These are phyloP conservation scores for Scolopax bukidnonensis DNA, from an alignment of 2,797 vertebrate species.

Conservation along the genomic window DNA sequence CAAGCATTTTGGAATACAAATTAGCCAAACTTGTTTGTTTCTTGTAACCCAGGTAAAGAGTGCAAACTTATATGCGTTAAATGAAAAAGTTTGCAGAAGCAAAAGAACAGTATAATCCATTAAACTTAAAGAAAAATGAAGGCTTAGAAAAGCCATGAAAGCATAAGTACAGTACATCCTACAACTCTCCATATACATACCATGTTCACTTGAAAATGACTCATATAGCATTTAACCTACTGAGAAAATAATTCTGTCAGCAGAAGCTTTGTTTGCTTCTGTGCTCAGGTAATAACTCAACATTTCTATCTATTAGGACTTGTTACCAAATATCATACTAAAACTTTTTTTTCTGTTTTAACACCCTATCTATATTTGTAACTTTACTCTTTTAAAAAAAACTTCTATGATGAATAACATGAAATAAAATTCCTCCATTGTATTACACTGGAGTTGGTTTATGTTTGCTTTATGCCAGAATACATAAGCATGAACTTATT, in stretches of 20 bases:
- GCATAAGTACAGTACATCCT: not conserved
- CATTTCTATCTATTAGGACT: not conserved
- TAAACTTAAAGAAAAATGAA: not conserved
- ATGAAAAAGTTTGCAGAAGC: not conserved
- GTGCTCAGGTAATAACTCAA: not conserved
- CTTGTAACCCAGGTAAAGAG: not conserved
- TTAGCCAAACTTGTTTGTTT: not conserved
- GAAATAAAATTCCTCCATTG: not conserved
- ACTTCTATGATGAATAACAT: not conserved
- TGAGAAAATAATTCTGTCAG: not conserved
- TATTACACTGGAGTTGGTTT: not conserved
- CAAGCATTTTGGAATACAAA: constrained; percentile 21
- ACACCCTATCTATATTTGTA: not conserved
- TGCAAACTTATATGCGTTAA: not conserved
- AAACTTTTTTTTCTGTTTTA: not conserved
- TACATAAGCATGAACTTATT: not conserved
- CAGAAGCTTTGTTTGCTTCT: not conserved
- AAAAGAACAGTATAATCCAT: not conserved
- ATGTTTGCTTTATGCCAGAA: not conserved
- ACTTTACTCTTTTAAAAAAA: not conserved
- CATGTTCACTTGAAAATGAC: not conserved
- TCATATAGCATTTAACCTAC: not conserved
- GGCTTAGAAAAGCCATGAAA: not conserved
- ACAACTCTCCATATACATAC: not conserved
- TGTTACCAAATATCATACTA: not conserved